A percentile compares a stretch with the other conserved stretches of the same genome.
These are phyloP conservation scores for Halichoerus grypus DNA, from an alignment of 2,113 vertebrate genomes.

Conservation along the genomic window DNA sequence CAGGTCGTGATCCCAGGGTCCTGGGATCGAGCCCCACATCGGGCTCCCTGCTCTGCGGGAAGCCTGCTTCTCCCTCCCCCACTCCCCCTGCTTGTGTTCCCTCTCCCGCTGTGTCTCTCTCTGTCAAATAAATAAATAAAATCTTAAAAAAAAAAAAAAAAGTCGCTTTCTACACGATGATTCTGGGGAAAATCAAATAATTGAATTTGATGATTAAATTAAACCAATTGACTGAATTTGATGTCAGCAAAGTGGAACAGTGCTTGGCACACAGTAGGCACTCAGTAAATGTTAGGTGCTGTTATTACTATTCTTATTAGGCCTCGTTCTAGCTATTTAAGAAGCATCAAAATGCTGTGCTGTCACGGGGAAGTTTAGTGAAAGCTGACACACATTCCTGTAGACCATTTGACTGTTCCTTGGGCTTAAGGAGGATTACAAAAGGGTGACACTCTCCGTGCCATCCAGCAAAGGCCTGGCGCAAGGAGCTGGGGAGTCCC, in stretches of 20 bases:
- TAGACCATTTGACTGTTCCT: background rate
- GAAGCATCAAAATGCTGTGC: background rate
- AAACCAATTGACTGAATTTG: background rate
- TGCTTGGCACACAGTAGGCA: background rate
- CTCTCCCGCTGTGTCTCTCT: too few relatives aligned
- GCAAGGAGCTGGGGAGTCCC: background rate
- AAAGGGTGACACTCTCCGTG: background rate
- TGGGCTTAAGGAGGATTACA: background rate
- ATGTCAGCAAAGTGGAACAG: background rate
- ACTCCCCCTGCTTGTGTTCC: too few relatives aligned
- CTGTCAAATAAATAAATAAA: too few relatives aligned
- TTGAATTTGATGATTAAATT: background rate
- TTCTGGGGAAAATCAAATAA: background rate
- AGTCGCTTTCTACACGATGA: background rate
- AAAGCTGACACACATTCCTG: background rate
- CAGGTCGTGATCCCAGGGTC: too few relatives aligned
- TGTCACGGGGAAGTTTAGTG: background rate
- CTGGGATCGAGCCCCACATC: too few relatives aligned
- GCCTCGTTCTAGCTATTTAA: background rate
- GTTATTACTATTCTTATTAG: background rate
- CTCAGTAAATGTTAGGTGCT: background rate
- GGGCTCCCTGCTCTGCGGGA: too few relatives aligned
- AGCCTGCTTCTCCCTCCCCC: too few relatives aligned
- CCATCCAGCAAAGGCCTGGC: too few relatives aligned
- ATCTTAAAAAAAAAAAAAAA: too few relatives aligned